Base-by-base conservation (phyloP, 2,888 invertebrate species). In the Phaonia tiefii region DNA sequence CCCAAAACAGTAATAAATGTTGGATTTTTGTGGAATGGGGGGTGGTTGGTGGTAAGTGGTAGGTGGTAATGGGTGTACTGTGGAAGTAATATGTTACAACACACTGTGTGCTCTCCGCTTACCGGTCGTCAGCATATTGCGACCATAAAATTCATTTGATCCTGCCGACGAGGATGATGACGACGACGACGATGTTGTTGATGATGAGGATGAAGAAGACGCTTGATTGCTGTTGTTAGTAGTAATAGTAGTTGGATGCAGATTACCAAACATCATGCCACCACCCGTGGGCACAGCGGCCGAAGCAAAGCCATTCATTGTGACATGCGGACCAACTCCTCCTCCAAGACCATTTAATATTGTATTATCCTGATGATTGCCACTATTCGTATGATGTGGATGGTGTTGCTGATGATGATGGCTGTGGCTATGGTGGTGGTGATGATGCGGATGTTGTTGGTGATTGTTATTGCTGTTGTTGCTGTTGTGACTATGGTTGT, bases 61-160 rank as follows among this genome's bases (percentile, higher is more conserved):
- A 4, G 15, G 17, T 49, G 15, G 66, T 66, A 20, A 60, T 44
- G 13, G 56, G 11, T 46, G 37, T 58, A 58, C n/a, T 66, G 46
- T 31, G 8, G 31, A 31, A 31, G 31, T 42, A 67, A 76, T 42
- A 66, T 69, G 67, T 58, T 73, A 65, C 49, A 49, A 65, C 49
- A 49, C 72, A 70, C 46, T 81, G 65, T 72, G 65, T 51, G 60
- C 25, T 74, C 78, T 79, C 86, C 85, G 87, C 90, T 91, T 91
- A 91, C 91, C 91, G 90, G 89, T 89, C 90, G 89, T 89, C 90
- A 90, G 90, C 83, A 86, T 88, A 87, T 51, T 87, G 87, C 88
- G 87, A 88, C 89, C 89, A 90, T 89, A 91, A 86, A 89, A 90
- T 88, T 91, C 90, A 88, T 89, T 90, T 84, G 89, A 77, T 77